Evolutionary conservation across 2,113 vertebrate genomes (phyloP), one percentile per base, ranked within the genome.

Genomic region (Podarcis cretensis): DNA sequence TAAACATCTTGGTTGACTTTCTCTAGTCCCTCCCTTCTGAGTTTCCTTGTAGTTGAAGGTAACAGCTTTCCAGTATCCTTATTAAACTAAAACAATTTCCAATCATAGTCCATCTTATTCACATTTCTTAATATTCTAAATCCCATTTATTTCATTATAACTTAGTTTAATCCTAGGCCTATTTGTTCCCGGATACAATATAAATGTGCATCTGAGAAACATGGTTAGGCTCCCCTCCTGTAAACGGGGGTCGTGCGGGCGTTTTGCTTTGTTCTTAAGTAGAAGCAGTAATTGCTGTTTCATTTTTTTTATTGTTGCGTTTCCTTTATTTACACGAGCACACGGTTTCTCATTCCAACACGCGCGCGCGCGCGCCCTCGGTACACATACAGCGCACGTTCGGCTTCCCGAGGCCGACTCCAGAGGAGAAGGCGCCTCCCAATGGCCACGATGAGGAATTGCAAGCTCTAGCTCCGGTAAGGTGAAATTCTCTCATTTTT

Each of bases 371-470:
- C 48, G 48, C 48, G 9, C 48, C 9, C 32, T 27, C 30, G 3
- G 30, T 68, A 6, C 43, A 3, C 3, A 48, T 21, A 73, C 63
- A 6, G 30, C 27, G 25, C 23, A 20, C 1, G 37, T 73, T 85
- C 69, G 57, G 85, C 71, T 86, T 77, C 73, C 68, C 3, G 1
- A 63, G 40, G 80, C 65, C 2, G 4, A 75, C 37, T 75, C 13
- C 23, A 27, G 54, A 65, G 89, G 71, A 86, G 88, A 94, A 92
- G 92, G 94, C 93, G 94, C 94, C 96, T 83, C 96, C 43, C 23
- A 80, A 92, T 91, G 96, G 96, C 83, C 82, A 86, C 68, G 8
- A 35, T 69, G 84, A 65, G 92, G 86, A 92, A 95, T 54, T 93
- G 90, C 94, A 40, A 63, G 23, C 63, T 57, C 79, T 83, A 2